phyloP scores from a whole-genome alignment of 2,797 vertebrate species.

The Sebastes miniatus region DNA sequence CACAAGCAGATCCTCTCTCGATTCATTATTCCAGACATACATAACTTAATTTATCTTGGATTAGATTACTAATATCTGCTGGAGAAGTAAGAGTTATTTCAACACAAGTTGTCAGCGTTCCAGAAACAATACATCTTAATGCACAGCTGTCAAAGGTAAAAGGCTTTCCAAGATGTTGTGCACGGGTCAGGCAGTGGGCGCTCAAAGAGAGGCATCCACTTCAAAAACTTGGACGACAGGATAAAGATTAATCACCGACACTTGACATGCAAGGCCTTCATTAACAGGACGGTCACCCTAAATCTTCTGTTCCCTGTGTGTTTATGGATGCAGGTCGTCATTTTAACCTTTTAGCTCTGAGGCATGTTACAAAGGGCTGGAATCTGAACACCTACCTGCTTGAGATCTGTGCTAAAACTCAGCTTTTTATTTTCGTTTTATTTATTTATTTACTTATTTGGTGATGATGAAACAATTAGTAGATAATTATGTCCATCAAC shows the following conservation, averaged over 20 bases:
- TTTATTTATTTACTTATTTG: neutral
- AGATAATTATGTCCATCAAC: neutral
- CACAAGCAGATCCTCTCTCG: neutral
- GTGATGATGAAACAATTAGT: neutral
- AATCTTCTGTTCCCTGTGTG: neutral
- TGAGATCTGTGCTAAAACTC: neutral
- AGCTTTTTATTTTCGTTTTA: too few relatives aligned
- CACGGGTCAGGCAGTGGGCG: neutral
- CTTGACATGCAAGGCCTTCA: conserved; percentile 2
- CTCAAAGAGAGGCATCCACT: conserved; percentile 7
- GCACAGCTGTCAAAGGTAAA: conserved; percentile 11
- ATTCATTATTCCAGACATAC: neutral
- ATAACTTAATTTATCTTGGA: conserved; percentile 10
- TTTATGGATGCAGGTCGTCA: neutral
- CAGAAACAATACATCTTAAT: conserved; percentile 20
- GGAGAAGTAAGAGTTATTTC: conserved; percentile 19
- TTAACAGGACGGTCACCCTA: conserved; percentile 15
- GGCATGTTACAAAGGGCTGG: neutral
- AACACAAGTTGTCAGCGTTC: neutral
- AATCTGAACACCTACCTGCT: neutral
- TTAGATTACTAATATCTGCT: conserved; percentile 7
- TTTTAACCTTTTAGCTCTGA: neutral
- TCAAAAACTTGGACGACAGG: conserved; percentile 11
- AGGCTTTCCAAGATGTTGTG: neutral
- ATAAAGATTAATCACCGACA: conserved; percentile 28